These are phyloP conservation scores for Papilio protenor DNA, from an alignment of 2,888 invertebrate species.

Conservation along the genomic window DNA sequence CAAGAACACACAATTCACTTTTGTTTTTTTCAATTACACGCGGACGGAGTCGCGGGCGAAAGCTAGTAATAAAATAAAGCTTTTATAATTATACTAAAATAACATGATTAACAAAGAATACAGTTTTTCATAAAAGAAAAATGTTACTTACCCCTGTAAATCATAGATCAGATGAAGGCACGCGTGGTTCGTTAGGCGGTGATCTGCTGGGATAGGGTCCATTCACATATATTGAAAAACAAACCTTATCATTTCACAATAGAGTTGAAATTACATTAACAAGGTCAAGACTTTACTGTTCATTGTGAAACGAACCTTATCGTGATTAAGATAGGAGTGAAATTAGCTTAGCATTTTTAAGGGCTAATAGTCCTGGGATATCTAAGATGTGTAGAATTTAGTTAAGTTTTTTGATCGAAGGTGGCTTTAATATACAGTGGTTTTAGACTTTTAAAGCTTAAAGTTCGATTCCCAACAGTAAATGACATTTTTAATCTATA, in stretches of 20 bases:
- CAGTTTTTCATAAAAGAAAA: no score
- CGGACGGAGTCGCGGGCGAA: no score
- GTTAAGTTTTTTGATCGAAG: not conserved
- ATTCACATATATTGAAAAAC: not conserved
- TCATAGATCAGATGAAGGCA: conserved; percentile 51
- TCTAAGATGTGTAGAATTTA: conserved; percentile 1
- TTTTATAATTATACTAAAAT: no score
- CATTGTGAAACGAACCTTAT: not conserved
- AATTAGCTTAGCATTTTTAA: not conserved
- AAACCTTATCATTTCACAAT: not conserved
- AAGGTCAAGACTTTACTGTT: not conserved
- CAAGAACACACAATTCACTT: no score
- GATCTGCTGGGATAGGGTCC: conserved; percentile 41
- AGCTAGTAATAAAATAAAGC: no score
- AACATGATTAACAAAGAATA: no score
- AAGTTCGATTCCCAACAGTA: not conserved
- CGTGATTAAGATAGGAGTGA: not conserved
- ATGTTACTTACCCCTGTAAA: conserved; percentile 45
- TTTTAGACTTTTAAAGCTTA: not conserved
- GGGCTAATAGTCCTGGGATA: not conserved
- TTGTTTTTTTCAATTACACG: no score
- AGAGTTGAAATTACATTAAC: conserved; percentile 9
- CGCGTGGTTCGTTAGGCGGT: conserved; percentile 49
- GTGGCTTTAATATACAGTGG: not conserved
- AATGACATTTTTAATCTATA: not conserved